phyloP scores from a whole-genome alignment of 2,797 vertebrate genomes.

The Taenioides sp. region DNA sequence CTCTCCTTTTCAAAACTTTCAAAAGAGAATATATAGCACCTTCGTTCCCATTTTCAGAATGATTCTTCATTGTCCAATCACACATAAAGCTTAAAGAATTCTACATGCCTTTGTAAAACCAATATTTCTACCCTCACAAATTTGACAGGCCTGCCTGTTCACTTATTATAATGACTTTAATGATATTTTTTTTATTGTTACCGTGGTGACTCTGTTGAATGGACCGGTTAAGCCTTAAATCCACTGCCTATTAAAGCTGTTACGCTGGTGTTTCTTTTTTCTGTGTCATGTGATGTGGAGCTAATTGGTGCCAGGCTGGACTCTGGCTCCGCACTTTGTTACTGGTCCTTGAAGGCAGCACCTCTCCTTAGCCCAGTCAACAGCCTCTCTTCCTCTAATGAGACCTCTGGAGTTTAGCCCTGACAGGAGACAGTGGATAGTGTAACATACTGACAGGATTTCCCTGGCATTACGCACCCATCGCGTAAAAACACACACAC shows the following conservation, averaged over 20 bases:
- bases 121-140: background rate
- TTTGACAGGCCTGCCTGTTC: background rate
- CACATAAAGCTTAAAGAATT: no score
- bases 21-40: no score
- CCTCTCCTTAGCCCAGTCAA: constrained; percentile 45
- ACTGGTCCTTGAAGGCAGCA: constrained; percentile 64
- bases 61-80: no score
- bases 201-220: background rate
- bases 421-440: constrained; percentile 51
- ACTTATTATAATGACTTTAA: background rate
- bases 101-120: no score
- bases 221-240: background rate
- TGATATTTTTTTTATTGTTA: background rate
- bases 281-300: constrained; percentile 43
- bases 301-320: constrained; percentile 65
- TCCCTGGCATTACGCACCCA: constrained; percentile 22
- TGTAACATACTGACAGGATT: constrained; percentile 45
- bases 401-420: constrained; percentile 66
- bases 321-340: constrained; percentile 48
- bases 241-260: constrained; percentile 16
- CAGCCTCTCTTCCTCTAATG: constrained; percentile 67
- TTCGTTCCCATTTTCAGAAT: no score
- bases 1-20: no score
- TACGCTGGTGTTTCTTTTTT: constrained; percentile 14
- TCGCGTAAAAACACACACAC: constrained; percentile 12